Evolutionary conservation across 2,888 invertebrate species (phyloP).

Genomic region (Drosophila greeni): DNA sequence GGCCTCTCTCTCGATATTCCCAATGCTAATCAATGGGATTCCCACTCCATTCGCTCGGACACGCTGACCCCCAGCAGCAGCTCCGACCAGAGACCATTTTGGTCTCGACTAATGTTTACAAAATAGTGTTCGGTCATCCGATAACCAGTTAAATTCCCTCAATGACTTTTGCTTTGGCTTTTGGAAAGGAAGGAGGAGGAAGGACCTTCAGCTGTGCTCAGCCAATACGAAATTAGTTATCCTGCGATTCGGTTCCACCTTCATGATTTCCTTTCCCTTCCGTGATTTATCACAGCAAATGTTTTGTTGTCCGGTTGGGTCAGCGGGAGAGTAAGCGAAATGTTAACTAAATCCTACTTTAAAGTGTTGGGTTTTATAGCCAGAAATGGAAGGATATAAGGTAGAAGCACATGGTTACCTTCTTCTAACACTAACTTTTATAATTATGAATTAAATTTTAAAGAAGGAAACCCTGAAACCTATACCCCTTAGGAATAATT

Average conservation of each 20-base stretch:
- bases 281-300: constrained; percentile 61
- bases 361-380: background rate
- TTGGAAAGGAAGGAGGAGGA: background rate
- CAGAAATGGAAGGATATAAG: no score
- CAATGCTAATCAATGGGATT: constrained; percentile 40
- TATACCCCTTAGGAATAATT: background rate
- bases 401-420: no score
- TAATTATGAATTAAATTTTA: no score
- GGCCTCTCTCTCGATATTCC: constrained; percentile 38
- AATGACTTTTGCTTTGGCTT: constrained; percentile 60
- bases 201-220: constrained; percentile 51
- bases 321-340: background rate
- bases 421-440: no score
- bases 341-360: background rate
- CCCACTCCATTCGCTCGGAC: constrained; percentile 3
- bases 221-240: constrained; percentile 69
- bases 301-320: constrained; percentile 21
- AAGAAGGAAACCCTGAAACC: background rate
- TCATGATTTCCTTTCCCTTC: constrained; percentile 21
- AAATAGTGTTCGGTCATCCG: constrained; percentile 69
- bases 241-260: constrained; percentile 16
- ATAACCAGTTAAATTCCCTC: constrained; percentile 61
- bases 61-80: background rate
- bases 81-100: constrained; percentile 40
- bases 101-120: constrained; percentile 59